Evolutionary conservation across 53 echinoderm and acorn worm genomes (phyloP).

Genomic region (Hippasteria phrygiana): DNA sequence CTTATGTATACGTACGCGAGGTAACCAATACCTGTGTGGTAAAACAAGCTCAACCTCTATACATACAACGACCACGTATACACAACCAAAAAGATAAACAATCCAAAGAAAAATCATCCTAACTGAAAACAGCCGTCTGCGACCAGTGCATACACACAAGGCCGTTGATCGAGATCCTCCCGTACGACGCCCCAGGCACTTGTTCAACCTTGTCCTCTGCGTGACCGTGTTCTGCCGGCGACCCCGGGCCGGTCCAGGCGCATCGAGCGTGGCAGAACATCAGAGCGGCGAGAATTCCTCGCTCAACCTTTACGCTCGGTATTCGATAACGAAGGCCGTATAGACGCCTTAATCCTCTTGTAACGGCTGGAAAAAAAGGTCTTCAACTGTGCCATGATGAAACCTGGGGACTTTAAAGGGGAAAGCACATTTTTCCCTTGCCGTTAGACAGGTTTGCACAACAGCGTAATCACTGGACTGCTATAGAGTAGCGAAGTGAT

Average conservation of each 20-base stretch:
- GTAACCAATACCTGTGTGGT: too few species aligned
- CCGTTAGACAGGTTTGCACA: too few species aligned
- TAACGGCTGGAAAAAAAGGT: not conserved
- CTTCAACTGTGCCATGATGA: not conserved
- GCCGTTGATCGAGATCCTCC: not conserved
- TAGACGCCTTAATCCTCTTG: not conserved
- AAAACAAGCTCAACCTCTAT: too few species aligned
- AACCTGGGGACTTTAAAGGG: not conserved
- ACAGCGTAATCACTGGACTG: too few species aligned
- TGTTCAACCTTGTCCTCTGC: constrained; percentile 58
- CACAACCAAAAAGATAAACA: not conserved
- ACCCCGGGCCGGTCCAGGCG: not conserved
- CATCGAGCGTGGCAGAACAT: not conserved
- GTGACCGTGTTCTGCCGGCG: constrained; percentile 25
- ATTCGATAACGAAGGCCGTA: not conserved
- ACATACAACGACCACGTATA: not conserved
- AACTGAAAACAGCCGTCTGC: constrained; percentile 29
- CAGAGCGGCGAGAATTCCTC: not conserved
- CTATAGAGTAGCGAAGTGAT: too few species aligned
- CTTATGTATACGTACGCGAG: too few species aligned
- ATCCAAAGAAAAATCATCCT: not conserved
- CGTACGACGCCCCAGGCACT: not conserved
- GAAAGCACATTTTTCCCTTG: too few species aligned
- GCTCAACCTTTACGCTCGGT: constrained; percentile 4
- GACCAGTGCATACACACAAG: not conserved